Conservation (phyloP, 2,113 vertebrate species). For the Chascanopsetta lugubris region DNA sequence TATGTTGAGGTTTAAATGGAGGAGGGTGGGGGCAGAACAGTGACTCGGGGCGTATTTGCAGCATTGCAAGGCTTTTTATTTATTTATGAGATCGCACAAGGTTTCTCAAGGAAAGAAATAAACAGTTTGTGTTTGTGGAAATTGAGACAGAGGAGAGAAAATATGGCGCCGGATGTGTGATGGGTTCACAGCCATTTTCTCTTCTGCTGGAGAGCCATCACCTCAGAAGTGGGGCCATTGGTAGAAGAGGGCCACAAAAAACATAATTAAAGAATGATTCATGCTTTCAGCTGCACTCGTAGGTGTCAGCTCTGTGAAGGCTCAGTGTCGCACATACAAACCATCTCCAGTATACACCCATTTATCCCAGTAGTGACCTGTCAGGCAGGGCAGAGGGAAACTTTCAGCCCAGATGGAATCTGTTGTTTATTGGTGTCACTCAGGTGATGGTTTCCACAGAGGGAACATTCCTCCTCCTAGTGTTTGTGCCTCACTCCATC, state of each 20-base stretch:
- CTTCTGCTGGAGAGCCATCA: constrained; percentile 13
- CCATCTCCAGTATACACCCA: constrained; percentile 4
- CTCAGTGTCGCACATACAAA: constrained; percentile 41
- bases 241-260: constrained; percentile 25
- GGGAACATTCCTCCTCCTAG: constrained; percentile 5
- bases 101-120: not conserved
- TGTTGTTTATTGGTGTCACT: constrained; percentile 65
- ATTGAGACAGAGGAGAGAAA: constrained; percentile 26
- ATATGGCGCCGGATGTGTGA: not conserved
- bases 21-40: constrained; percentile 19
- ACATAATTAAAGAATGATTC: constrained; percentile 75
- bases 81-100: constrained; percentile 56
- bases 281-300: constrained; percentile 22
- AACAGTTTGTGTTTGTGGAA: constrained; percentile 5
- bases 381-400: constrained; percentile 7
- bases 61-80: constrained; percentile 47
- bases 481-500: not conserved
- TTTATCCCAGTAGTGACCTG: constrained; percentile 25
- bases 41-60: constrained; percentile 56
- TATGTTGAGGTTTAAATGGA: constrained; percentile 65
- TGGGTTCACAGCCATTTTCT: constrained; percentile 24
- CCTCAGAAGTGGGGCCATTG: not conserved
- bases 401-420: not conserved
- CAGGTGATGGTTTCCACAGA: constrained; percentile 33
- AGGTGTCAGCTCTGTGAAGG: constrained; percentile 11